Conservation (phyloP, 2,888 invertebrate genomes). For the Empis stercorea region DNA sequence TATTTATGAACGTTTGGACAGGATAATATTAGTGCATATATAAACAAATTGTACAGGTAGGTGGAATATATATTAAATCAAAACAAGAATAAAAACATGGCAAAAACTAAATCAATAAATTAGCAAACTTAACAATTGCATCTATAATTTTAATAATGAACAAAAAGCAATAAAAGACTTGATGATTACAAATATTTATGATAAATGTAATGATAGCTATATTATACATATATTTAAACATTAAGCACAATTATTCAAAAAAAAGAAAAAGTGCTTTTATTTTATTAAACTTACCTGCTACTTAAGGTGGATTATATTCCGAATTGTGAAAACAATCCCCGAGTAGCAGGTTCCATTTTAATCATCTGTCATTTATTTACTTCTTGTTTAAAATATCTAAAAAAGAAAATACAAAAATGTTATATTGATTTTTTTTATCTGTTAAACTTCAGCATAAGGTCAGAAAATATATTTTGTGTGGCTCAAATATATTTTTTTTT, state of each 20-base stretch:
- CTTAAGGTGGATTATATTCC: constrained; percentile 14
- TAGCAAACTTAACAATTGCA: too few species aligned
- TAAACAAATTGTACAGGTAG: too few species aligned
- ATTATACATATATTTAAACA: too few species aligned
- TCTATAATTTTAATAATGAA: neutral
- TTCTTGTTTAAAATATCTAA: neutral
- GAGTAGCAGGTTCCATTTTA: constrained; percentile 17
- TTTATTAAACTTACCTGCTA: constrained; percentile 18
- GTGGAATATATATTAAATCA: too few species aligned
- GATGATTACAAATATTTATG: too few species aligned
- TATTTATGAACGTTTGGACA: neutral
- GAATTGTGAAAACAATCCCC: constrained; percentile 13
- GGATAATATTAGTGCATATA: too few species aligned
- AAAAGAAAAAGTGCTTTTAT: too few species aligned
- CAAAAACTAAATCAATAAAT: too few species aligned
- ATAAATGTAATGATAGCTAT: too few species aligned
- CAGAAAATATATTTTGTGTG: neutral
- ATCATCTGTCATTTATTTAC: constrained; percentile 9
- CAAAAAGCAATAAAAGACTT: neutral
- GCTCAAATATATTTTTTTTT: neutral
- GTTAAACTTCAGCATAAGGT: neutral
- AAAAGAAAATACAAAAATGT: constrained; percentile 1
- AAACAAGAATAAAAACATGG: too few species aligned
- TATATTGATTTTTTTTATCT: neutral
- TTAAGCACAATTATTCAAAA: too few species aligned